These are phyloP conservation scores for Irena cyanogastra DNA, from an alignment of 2,113 vertebrate genomes.

Conservation along the genomic window DNA sequence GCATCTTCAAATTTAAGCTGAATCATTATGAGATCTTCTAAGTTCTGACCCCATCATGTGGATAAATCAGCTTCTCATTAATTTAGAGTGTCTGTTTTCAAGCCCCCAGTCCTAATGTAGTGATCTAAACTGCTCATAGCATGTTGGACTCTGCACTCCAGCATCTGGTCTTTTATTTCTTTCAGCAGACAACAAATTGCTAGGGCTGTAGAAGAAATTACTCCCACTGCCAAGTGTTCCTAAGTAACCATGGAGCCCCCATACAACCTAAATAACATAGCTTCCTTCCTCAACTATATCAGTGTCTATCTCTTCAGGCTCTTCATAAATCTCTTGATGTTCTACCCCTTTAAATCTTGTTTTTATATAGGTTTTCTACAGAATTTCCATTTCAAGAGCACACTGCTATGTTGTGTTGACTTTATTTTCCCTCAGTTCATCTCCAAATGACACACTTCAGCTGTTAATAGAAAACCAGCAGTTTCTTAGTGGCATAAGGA, in stretches of 20 bases:
- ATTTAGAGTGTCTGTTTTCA: neutral
- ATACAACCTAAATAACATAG: neutral
- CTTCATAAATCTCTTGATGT: neutral
- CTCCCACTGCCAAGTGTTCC: neutral
- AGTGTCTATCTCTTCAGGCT: neutral
- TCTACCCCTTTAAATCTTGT: neutral
- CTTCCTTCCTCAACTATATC: neutral
- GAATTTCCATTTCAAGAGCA: neutral
- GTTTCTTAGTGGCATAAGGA: neutral
- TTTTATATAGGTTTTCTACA: neutral
- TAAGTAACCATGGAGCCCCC: neutral
- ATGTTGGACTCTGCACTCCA: neutral
- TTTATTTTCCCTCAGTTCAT: neutral
- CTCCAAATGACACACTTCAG: neutral
- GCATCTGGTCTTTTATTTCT: neutral
- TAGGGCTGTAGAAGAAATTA: neutral
- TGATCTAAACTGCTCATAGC: neutral
- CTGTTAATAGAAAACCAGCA: neutral
- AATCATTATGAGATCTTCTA: neutral
- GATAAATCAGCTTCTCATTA: neutral
- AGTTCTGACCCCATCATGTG: neutral
- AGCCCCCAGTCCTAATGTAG: neutral
- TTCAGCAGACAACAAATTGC: neutral
- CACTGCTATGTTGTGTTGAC: neutral
- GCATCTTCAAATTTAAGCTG: neutral